Conservation (phyloP, 1,140 invertebrate species). For the Oedothorax gibbosus region DNA sequence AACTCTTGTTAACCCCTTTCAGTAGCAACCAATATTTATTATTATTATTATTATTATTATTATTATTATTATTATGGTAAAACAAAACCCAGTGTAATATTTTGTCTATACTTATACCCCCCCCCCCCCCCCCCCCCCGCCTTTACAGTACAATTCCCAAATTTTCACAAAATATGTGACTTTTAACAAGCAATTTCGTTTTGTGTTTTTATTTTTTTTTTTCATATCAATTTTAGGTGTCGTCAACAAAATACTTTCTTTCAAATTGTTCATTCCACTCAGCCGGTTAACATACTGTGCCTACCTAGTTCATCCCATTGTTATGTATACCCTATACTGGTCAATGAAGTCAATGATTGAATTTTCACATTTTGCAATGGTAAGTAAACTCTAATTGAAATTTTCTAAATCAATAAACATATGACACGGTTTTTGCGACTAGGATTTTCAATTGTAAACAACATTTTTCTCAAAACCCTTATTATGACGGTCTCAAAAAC, state of each 20-base stretch:
- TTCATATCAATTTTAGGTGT: slow-evolving; percentile 63
- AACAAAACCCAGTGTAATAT: neutral
- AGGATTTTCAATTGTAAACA: neutral
- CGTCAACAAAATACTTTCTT: slow-evolving; percentile 68
- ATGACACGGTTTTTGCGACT: neutral
- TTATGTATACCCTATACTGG: slow-evolving; percentile 56
- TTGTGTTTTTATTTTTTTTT: neutral
- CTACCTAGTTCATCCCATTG: slow-evolving; percentile 68
- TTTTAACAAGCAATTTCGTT: neutral
- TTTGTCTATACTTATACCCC: neutral
- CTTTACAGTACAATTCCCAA: neutral
- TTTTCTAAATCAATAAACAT: neutral
- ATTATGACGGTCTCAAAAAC: neutral
- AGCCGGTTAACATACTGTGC: slow-evolving; percentile 68
- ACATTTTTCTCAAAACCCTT: neutral
- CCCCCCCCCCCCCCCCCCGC: too few relatives aligned
- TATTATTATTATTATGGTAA: neutral
- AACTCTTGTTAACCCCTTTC: neutral
- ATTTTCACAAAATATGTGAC: neutral
- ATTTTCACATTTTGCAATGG: slow-evolving; percentile 42
- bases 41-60: too few relatives aligned
- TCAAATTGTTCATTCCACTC: slow-evolving; percentile 66
- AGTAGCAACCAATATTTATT: neutral
- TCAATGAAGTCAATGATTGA: slow-evolving; percentile 12
- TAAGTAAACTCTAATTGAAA: neutral